Conservation (phyloP, 2,113 vertebrate species). For the Pampusana beccarii region DNA sequence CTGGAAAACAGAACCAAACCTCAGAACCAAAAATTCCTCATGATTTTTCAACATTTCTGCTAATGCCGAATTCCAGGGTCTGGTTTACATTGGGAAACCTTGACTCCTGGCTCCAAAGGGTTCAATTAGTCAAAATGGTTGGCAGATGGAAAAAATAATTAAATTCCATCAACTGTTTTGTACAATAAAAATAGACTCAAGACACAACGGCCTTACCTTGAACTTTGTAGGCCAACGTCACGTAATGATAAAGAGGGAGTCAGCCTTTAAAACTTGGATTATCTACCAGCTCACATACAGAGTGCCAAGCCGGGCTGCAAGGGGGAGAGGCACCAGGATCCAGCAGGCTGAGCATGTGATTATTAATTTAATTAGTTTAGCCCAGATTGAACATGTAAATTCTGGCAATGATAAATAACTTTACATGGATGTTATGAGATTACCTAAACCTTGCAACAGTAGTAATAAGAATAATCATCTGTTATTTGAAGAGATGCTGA, state of each 20-base stretch:
- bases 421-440: slow-evolving; percentile 3
- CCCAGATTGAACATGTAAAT: not conserved
- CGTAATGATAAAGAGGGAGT: slow-evolving; percentile 51
- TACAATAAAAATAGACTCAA: slow-evolving; percentile 63
- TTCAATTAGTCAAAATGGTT: slow-evolving; percentile 71
- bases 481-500: slow-evolving; percentile 35
- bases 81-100: slow-evolving; percentile 64
- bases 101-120: slow-evolving; percentile 66
- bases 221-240: slow-evolving; percentile 58
- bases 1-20: slow-evolving; percentile 65
- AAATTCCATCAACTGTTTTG: slow-evolving; percentile 57
- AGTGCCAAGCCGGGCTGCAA: not conserved
- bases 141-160: slow-evolving; percentile 71
- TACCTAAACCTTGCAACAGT: not conserved
- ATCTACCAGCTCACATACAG: not conserved
- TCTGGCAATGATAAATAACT: not conserved
- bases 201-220: slow-evolving; percentile 66
- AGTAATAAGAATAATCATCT: slow-evolving; percentile 17
- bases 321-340: not conserved
- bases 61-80: slow-evolving; percentile 2
- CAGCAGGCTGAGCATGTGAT: accelerated
- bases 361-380: not conserved
- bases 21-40: slow-evolving; percentile 64
- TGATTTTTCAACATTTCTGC: slow-evolving; percentile 55
- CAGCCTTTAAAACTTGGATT: slow-evolving; percentile 19